Conservation (phyloP, 1,140 invertebrate species). For the Drosophila neocordata region DNA sequence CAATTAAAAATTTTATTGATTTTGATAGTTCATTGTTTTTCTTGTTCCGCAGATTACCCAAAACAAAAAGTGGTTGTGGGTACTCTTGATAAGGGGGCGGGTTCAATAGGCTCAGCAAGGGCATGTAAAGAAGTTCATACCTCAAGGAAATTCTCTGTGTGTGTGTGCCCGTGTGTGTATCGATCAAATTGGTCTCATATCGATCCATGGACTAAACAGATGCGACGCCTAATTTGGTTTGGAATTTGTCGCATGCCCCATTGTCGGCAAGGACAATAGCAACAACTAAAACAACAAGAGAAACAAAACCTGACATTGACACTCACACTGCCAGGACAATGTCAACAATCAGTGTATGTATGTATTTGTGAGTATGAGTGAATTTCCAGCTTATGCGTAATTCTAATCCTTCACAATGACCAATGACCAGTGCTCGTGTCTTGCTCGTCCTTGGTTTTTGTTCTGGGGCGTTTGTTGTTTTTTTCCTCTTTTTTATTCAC, state of each 20-base stretch:
- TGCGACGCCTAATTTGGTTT: slow-evolving; percentile 63
- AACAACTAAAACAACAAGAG: slow-evolving; percentile 27
- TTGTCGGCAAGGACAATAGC: slow-evolving; percentile 49
- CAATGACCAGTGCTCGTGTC: slow-evolving; percentile 46
- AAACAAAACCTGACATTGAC: slow-evolving; percentile 47
- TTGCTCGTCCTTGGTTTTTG: slow-evolving; percentile 55
- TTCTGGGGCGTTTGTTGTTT: slow-evolving; percentile 39
- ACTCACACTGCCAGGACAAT: slow-evolving; percentile 29
- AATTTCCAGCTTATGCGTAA: slow-evolving; percentile 55
- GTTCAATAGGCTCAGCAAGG: slow-evolving; percentile 57
- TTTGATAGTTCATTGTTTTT: slow-evolving; percentile 3
- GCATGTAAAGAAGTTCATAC: slow-evolving; percentile 48
- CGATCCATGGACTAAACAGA: slow-evolving; percentile 57
- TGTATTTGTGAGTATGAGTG: slow-evolving; percentile 15
- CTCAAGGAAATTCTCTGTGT: slow-evolving; percentile 55
- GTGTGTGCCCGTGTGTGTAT: slow-evolving; percentile 28
- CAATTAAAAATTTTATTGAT: slow-evolving; percentile 61
- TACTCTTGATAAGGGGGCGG: neutral
- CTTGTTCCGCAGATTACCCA: neutral
- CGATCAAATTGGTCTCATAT: slow-evolving; percentile 67
- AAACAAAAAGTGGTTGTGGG: neutral
- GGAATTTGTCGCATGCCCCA: slow-evolving; percentile 56
- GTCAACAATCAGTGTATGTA: slow-evolving; percentile 9
- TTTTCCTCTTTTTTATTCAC: neutral
- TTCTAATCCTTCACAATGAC: slow-evolving; percentile 43